A percentile compares a stretch with the other conserved stretches of the same genome.
Evolutionary conservation across 2,797 vertebrate species (phyloP).

Genomic region (Pelobates cultripes): DNA sequence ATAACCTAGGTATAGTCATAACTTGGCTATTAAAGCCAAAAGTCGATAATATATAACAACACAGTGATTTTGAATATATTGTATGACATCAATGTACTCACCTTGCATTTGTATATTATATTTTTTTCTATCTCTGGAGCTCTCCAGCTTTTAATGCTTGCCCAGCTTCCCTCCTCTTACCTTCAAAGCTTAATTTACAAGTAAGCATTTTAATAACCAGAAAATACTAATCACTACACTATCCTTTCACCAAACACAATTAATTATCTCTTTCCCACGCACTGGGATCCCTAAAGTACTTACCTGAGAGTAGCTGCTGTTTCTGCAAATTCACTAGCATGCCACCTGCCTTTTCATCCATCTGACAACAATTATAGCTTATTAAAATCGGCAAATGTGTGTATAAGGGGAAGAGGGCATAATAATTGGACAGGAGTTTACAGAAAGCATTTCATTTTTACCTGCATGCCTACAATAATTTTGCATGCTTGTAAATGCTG

Average conservation of each 20-base stretch:
- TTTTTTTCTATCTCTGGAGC: conserved; percentile 8
- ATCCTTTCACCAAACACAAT: conserved; percentile 37
- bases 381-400: neutral
- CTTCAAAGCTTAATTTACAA: conserved; percentile 40
- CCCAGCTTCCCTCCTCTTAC: conserved; percentile 7
- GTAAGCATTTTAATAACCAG: conserved; percentile 48
- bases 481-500: neutral
- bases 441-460: neutral
- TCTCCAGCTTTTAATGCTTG: conserved; percentile 14
- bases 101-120: neutral
- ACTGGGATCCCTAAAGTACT: conserved; percentile 46
- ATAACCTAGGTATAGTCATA: too few species aligned
- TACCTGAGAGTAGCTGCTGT: conserved; percentile 36
- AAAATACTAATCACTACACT: conserved; percentile 37
- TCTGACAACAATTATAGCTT: conserved; percentile 14
- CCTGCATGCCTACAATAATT: neutral
- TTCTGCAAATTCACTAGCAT: conserved; percentile 18
- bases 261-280: conserved; percentile 44
- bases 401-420: neutral
- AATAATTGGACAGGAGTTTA: neutral
- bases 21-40: too few species aligned
- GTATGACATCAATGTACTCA: neutral
- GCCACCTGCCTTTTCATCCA: conserved; percentile 13
- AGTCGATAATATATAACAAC: too few species aligned
- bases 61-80: too few species aligned